A percentile compares a stretch with the other conserved stretches of the same genome.
These are phyloP conservation scores for Pelobates fuscus DNA, from an alignment of 2,113 vertebrate species.

Conservation along the genomic window DNA sequence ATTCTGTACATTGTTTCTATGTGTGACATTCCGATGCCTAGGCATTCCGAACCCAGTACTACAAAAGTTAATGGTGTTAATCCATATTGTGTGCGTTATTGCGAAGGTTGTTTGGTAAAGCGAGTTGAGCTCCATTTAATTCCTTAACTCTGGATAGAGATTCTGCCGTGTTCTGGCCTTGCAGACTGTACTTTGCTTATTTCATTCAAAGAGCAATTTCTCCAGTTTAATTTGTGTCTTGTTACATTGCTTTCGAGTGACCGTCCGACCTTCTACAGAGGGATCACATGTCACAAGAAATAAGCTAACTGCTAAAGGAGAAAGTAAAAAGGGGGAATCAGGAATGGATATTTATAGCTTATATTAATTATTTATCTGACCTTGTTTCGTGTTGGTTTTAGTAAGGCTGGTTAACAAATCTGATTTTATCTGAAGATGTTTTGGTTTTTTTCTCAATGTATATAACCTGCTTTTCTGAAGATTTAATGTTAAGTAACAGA, in stretches of 20 bases:
- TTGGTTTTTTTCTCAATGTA: constrained; percentile 10
- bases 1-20: no score
- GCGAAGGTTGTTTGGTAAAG: no score
- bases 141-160: no score
- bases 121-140: no score
- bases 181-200: no score
- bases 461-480: constrained; percentile 11
- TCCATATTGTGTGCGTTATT: no score
- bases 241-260: constrained; percentile 32
- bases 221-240: no score
- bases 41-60: no score
- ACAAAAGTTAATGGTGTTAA: no score
- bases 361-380: constrained; percentile 71
- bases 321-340: constrained; percentile 61
- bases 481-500: constrained; percentile 30
- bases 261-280: constrained; percentile 61
- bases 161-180: no score
- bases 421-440: constrained; percentile 20
- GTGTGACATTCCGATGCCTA: no score
- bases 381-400: constrained; percentile 66
- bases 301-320: constrained; percentile 51
- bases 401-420: constrained; percentile 62
- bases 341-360: constrained; percentile 67
- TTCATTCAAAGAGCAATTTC: no score
- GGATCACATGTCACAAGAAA: constrained; percentile 58